Evolutionary conservation across 1,140 invertebrate species (phyloP).

Genomic region (Berghia stephanieae): DNA sequence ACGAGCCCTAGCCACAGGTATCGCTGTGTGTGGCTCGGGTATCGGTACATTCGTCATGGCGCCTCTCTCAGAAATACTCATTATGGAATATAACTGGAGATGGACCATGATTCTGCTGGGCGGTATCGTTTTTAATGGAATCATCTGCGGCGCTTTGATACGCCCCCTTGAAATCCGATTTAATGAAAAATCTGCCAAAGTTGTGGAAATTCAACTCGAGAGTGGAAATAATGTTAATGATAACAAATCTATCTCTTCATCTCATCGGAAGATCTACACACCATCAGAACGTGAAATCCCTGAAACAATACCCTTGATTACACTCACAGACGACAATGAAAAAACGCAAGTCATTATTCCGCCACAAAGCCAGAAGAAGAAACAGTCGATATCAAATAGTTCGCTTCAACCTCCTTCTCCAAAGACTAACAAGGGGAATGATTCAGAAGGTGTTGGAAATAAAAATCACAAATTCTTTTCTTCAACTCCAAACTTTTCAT

Average conservation of each 20-base stretch:
- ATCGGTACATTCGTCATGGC: slow-evolving; percentile 85
- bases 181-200: too few species aligned
- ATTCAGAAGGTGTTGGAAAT: too few species aligned
- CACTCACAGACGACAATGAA: background rate
- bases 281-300: background rate
- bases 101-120: slow-evolving; percentile 74
- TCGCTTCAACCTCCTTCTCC: too few species aligned
- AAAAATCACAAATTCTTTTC: slow-evolving; percentile 15
- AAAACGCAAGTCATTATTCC: background rate
- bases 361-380: background rate
- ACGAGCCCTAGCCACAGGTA: slow-evolving; percentile 95
- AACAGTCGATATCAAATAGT: too few species aligned
- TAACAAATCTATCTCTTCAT: too few species aligned
- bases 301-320: slow-evolving; percentile 24
- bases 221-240: too few species aligned
- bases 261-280: background rate
- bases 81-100: slow-evolving; percentile 77
- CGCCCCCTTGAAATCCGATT: slow-evolving; percentile 79
- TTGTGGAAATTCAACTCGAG: too few species aligned
- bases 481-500: slow-evolving; percentile 16
- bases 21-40: slow-evolving; percentile 95
- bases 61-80: slow-evolving; percentile 73
- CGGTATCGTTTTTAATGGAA: slow-evolving; percentile 91
- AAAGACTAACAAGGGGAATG: too few species aligned
- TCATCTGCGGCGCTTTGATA: slow-evolving; percentile 94